These are phyloP conservation scores for Eupithecia abbreviata DNA, from an alignment of 2,888 invertebrate genomes.

Conservation along the genomic window DNA sequence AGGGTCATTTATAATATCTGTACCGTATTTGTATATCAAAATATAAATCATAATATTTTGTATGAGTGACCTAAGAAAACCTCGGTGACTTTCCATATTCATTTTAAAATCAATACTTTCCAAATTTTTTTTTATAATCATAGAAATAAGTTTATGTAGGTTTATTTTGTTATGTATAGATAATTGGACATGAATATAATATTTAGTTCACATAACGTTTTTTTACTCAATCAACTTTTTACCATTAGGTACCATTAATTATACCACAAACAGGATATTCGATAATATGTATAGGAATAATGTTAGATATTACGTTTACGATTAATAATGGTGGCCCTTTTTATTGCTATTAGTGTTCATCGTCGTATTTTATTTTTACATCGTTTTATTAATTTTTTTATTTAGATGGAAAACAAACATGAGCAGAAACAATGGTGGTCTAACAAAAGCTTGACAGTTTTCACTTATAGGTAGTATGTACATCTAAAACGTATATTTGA, in stretches of 20 bases:
- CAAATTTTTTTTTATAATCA: background rate
- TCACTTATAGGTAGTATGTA: no score
- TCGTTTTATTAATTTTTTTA: no score
- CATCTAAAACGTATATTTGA: no score
- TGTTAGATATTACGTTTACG: no score
- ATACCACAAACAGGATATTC: no score
- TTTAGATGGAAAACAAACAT: no score
- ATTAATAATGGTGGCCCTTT: no score
- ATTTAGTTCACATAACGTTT: background rate
- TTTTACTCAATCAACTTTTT: background rate
- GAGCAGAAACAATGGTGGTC: no score
- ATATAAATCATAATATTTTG: background rate
- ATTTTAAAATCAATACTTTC: background rate
- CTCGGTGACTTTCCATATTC: background rate
- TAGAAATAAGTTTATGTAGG: background rate
- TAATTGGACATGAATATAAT: conserved; percentile 6
- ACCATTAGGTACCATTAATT: background rate
- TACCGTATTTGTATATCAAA: background rate
- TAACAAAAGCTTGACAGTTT: no score
- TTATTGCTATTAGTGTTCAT: no score
- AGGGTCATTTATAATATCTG: background rate
- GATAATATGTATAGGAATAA: no score
- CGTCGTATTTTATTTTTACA: no score
- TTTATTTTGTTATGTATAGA: conserved; percentile 13
- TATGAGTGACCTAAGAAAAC: background rate